phyloP scores from a whole-genome alignment of 92 coral and sea anemone species.

The Bergia sp. region DNA sequence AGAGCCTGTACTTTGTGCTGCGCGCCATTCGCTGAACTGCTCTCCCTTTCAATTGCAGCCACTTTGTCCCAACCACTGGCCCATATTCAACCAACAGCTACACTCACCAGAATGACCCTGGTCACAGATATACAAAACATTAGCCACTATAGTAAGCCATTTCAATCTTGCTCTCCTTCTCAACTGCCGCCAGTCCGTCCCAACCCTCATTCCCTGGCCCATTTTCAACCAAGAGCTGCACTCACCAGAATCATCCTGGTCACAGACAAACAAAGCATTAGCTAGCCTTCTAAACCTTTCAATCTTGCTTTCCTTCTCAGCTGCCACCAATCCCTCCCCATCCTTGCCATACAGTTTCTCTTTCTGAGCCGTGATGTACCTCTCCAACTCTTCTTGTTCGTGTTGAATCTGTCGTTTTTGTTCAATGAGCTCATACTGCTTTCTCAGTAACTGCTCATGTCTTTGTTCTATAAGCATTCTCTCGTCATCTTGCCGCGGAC shows the following conservation, averaged over 20 bases:
- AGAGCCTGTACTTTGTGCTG: no score
- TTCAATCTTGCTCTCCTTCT: neutral
- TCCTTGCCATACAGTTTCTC: conserved; percentile 43
- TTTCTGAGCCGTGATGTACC: conserved; percentile 52
- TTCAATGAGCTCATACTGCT: conserved; percentile 65
- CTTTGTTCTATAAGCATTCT: conserved; percentile 50
- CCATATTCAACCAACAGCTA: neutral
- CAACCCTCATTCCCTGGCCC: no score
- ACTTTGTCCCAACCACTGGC: no score
- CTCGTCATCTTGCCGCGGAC: conserved; percentile 44
- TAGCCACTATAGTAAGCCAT: neutral
- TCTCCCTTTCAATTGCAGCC: no score
- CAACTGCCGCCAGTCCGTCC: no score
- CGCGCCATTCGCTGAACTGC: neutral
- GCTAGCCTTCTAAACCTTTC: neutral
- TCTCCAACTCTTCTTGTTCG: conserved; percentile 70
- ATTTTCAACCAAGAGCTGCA: neutral
- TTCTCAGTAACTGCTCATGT: conserved; percentile 52
- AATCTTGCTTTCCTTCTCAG: neutral
- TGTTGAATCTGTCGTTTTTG: conserved; percentile 66
- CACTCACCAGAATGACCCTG: neutral
- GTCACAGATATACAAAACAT: neutral
- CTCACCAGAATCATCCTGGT: neutral
- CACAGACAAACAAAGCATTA: neutral
- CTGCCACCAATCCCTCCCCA: conserved; percentile 9